Conservation (phyloP, 2,113 vertebrate genomes). For the Triplophysa rosa region DNA sequence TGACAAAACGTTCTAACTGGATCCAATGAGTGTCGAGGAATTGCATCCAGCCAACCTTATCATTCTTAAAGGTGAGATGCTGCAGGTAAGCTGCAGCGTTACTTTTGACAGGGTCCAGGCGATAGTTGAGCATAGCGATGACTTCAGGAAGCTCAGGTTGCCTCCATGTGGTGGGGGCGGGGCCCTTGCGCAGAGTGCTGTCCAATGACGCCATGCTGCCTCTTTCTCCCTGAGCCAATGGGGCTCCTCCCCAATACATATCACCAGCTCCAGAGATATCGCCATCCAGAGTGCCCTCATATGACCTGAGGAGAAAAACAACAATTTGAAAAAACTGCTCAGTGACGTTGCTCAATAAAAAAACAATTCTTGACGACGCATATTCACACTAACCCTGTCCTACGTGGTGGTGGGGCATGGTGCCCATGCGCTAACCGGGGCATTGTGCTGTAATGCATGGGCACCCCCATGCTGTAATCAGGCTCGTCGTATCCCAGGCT, state of each 20-base stretch:
- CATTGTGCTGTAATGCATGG: slow-evolving; percentile 86
- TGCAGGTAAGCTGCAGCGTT: slow-evolving; percentile 95
- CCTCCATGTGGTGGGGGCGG: slow-evolving; percentile 78
- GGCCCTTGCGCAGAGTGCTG: slow-evolving; percentile 86
- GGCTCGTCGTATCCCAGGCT: slow-evolving; percentile 90
- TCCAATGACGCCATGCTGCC: slow-evolving; percentile 93
- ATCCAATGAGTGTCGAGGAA: no score
- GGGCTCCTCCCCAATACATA: slow-evolving; percentile 83
- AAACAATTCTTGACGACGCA: no score
- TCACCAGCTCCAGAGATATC: slow-evolving; percentile 80
- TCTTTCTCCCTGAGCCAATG: slow-evolving; percentile 86
- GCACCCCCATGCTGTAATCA: slow-evolving; percentile 84
- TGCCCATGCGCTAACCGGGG: slow-evolving; percentile 75
- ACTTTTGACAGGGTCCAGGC: slow-evolving; percentile 88
- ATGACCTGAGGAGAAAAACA: slow-evolving; percentile 76
- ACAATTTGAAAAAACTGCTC: not conserved
- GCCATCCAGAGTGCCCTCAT: slow-evolving; percentile 89
- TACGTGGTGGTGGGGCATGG: slow-evolving; percentile 78
- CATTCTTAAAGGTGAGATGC: slow-evolving; percentile 93
- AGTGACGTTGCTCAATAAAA: not conserved
- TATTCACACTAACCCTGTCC: slow-evolving; percentile 73
- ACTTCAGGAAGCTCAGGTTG: slow-evolving; percentile 95
- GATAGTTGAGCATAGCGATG: slow-evolving; percentile 93
- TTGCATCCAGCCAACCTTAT: slow-evolving; percentile 73
- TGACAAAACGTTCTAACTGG: no score